phyloP scores from a whole-genome alignment of 2,797 vertebrate species.

The Zalophus californianus region DNA sequence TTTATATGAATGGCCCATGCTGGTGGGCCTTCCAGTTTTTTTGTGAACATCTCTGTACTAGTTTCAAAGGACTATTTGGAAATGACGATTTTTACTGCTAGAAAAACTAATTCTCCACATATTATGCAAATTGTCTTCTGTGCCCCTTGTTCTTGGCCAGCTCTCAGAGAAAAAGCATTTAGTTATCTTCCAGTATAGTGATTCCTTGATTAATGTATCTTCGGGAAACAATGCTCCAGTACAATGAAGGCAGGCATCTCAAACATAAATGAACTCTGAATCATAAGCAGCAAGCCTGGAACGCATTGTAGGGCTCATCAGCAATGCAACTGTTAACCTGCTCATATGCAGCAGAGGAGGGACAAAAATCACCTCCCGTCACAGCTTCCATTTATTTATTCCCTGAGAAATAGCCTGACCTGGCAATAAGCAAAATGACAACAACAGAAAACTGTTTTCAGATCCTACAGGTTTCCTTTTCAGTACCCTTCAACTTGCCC shows the following conservation, averaged over 20 bases:
- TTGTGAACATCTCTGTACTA: not conserved
- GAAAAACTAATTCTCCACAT: conserved; percentile 31
- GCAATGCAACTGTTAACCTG: not conserved
- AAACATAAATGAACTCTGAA: conserved; percentile 4
- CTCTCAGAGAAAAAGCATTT: conserved; percentile 3
- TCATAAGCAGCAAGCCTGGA: not conserved
- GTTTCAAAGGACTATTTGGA: conserved; percentile 28
- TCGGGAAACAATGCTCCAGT: not conserved
- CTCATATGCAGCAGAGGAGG: not conserved
- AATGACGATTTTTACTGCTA: not conserved
- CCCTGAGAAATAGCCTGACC: not conserved
- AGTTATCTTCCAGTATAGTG: not conserved
- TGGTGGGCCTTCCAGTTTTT: not conserved
- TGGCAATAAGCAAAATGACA: not conserved
- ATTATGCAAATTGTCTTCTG: conserved; percentile 42
- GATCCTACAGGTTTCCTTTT: conserved; percentile 7
- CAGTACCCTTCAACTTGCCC: not conserved
- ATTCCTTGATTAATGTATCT: conserved; percentile 42
- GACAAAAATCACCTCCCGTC: not conserved
- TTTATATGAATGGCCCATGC: not conserved
- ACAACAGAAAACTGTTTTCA: conserved; percentile 41
- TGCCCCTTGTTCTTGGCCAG: not conserved
- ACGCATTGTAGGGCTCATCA: not conserved
- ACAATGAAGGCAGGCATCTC: not conserved
- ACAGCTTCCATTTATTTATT: not conserved